Evolutionary conservation across 2,888 invertebrate species (phyloP), one percentile per base, ranked within the genome.

Genomic region (Drosophila villosipedis): DNA sequence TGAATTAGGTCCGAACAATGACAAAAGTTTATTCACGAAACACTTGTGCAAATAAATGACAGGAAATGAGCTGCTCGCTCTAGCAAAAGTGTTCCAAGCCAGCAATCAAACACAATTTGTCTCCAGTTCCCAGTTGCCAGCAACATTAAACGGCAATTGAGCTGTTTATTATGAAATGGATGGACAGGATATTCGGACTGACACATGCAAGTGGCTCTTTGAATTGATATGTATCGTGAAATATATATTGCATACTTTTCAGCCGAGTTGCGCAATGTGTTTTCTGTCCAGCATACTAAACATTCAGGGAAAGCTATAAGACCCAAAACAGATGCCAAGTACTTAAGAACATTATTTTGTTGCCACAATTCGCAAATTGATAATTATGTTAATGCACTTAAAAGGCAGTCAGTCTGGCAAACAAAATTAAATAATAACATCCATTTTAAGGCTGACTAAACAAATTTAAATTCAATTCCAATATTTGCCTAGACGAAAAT

Each of bases 221-320:
- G 31, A 76, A 68, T 69, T 70, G 62, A 70, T 68, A 65, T 41
- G 41, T 35, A 59, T 65, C 73, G 41, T 86, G 70, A 82, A 65
- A 67, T 61, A 74, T 71, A 75, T 81, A 76, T 83, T 80, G 87
- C 84, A 84, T 84, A 84, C 78, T 84, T 84, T 76, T 62, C 66
- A 67, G 87, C 78, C 66, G 63, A 72, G 55, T 28, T 50, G 60
- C 58, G 35, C 58, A 60, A 47, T 65, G 53, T n/a, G 47, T 4
- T 25, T 9, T 9, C 47, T 16, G 3, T 1, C 12, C 19, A 12
- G 52, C 52, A 52, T 30, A 37, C 30, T 12, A 28, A 14, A 4
- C 22, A 22, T 12, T 16, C 39, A 50, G 58, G 12, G 22, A 35
- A 5, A 19, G 25, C 43, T 5, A 37, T 37, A 37, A 58, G 53